Evolutionary conservation across 2,113 vertebrate species (phyloP).

Genomic region (human): GRCh38 chr5:60350501-60351000

Average conservation of each 20-base stretch:
- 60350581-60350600: neutral
- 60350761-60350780: neutral
- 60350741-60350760: conserved; percentile 5
- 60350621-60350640: neutral
- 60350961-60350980: conserved; percentile 12
- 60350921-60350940: neutral
- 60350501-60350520: neutral
- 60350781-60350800: neutral
- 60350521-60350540: neutral
- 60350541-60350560: neutral
- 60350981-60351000: conserved; percentile 30
- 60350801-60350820: neutral
- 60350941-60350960: neutral
- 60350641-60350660: neutral
- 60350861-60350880: neutral
- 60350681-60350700: neutral
- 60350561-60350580: neutral
- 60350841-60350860: neutral
- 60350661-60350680: neutral
- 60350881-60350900: neutral
- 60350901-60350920: neutral
- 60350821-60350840: conserved; percentile 12
- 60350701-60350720: conserved; percentile 17
- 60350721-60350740: neutral
- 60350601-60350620: rapidly evolving